Percentiles rank a stretch among this genome's conserved stretches.
phyloP scores from a whole-genome alignment of 2,113 vertebrate species.

The Hippolais icterina region DNA sequence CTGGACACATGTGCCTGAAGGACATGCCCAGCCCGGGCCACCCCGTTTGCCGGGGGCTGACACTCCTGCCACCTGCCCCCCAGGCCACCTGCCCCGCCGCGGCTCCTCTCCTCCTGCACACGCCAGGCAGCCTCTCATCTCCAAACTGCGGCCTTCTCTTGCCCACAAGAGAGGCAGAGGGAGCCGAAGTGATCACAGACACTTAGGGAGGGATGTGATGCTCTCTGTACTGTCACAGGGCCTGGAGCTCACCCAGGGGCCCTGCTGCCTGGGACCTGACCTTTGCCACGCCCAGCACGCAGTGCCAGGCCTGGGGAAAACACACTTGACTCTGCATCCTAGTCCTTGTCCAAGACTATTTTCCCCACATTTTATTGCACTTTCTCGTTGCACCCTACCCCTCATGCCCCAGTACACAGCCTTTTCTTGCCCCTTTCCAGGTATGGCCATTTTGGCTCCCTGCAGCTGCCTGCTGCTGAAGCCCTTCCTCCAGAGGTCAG shows the following conservation, averaged over 20 bases:
- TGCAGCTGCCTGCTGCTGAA: neutral
- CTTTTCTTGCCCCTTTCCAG: neutral
- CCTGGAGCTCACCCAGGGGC: neutral
- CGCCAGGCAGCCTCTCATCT: accelerated
- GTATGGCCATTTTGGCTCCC: neutral
- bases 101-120: neutral
- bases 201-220: neutral
- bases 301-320: neutral
- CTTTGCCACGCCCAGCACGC: accelerated
- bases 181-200: accelerated
- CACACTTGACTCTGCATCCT: accelerated
- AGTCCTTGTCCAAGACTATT: neutral
- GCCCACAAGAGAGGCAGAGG: accelerated
- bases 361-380: neutral
- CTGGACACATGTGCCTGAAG: neutral
- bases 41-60: neutral
- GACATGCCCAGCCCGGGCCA: accelerated
- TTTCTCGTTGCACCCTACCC: neutral
- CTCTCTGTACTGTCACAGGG: accelerated
- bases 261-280: accelerated
- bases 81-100: accelerated
- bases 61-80: accelerated
- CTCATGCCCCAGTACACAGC: accelerated
- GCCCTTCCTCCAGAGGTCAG: neutral
- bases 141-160: accelerated